Percentiles rank a stretch among this genome's conserved stretches.
These are phyloP conservation scores for Hydroisotoma schaefferi DNA, from an alignment of 2,888 invertebrate genomes.

Conservation along the genomic window DNA sequence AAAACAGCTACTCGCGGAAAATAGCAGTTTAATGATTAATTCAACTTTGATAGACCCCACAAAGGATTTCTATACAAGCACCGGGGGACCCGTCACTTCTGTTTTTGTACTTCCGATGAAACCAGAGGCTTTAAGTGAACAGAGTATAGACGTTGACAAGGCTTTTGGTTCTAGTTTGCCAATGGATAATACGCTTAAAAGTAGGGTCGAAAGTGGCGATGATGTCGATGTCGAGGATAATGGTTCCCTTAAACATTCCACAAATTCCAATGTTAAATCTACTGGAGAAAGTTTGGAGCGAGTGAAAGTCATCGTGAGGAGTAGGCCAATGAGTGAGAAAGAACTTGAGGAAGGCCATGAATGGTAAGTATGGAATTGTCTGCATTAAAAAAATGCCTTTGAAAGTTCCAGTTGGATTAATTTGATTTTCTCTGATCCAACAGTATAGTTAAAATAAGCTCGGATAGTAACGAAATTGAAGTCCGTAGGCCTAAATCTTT, in stretches of 20 bases:
- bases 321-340: constrained; percentile 87
- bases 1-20: neutral
- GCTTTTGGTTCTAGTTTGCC: no score
- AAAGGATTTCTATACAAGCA: constrained; percentile 1
- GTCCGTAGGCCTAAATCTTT: constrained; percentile 69
- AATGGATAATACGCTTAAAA: no score
- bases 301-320: constrained; percentile 95
- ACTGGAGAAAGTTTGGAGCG: constrained; percentile 64
- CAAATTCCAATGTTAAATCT: no score
- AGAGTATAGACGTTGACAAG: neutral
- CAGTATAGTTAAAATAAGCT: constrained; percentile 74
- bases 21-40: no score
- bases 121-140: neutral
- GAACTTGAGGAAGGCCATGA: constrained; percentile 72
- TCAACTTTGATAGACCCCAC: neutral
- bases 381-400: no score
- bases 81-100: constrained; percentile 1
- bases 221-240: neutral
- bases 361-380: constrained; percentile 54
- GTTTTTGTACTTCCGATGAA: neutral
- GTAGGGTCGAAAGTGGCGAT: neutral
- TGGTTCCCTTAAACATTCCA: neutral
- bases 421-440: constrained; percentile 44
- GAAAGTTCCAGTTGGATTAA: no score
- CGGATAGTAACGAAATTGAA: constrained; percentile 84